These are phyloP conservation scores for Stegostoma tigrinum DNA, from an alignment of 2,113 vertebrate species.

Conservation along the genomic window DNA sequence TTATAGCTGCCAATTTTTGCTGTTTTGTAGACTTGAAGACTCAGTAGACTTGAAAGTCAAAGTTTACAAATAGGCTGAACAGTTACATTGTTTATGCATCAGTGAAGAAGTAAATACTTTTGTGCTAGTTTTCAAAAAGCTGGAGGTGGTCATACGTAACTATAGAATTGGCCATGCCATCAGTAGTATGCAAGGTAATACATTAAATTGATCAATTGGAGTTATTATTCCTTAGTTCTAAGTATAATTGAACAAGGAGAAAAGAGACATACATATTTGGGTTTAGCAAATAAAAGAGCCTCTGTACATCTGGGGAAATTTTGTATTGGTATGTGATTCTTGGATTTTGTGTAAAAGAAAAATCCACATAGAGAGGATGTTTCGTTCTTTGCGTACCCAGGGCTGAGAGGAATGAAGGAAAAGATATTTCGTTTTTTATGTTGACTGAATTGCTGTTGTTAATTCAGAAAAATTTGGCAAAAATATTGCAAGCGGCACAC, in stretches of 20 bases:
- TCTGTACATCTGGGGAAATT: neutral
- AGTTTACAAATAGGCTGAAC: neutral
- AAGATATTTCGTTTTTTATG: constrained; percentile 29
- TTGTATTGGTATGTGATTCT: neutral
- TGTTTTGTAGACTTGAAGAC: too few relatives aligned
- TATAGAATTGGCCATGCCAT: neutral
- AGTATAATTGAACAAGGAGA: neutral
- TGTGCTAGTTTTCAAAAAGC: neutral
- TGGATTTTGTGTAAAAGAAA: constrained; percentile 20
- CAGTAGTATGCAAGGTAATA: neutral
- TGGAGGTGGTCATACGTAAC: neutral
- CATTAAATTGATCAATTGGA: neutral
- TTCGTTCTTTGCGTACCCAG: constrained; percentile 6
- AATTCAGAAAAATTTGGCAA: constrained; percentile 12
- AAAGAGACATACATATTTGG: neutral
- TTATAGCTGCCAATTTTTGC: neutral
- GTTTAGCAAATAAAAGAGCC: neutral
- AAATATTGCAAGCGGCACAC: constrained; percentile 12
- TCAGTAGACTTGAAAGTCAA: neutral
- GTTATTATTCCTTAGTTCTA: neutral
- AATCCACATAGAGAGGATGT: neutral
- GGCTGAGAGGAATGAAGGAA: constrained; percentile 23
- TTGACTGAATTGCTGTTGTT: constrained; percentile 23
- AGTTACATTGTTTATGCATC: neutral
- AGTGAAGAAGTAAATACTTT: neutral